phyloP scores from a whole-genome alignment of 2,113 vertebrate species.

The Heteronetta atricapilla region DNA sequence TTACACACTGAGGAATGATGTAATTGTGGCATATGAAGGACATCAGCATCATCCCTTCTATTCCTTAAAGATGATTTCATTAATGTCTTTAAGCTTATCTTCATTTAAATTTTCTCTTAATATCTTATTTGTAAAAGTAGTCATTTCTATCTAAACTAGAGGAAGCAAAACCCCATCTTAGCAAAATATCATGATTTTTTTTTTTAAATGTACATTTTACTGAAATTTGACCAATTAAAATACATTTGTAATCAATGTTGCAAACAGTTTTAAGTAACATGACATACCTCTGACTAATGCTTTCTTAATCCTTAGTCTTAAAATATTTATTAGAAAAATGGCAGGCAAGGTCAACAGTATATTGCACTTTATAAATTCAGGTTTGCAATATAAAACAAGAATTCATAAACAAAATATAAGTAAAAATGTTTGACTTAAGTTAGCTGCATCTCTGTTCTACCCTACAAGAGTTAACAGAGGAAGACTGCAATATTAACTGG shows the following conservation, averaged over 20 bases:
- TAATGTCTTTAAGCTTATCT: not conserved
- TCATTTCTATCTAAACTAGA: not conserved
- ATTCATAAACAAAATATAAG: not conserved
- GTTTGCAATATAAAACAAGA: not conserved
- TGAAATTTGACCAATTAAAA: not conserved
- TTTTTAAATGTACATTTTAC: not conserved
- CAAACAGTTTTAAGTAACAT: not conserved
- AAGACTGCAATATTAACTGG: constrained; percentile 42
- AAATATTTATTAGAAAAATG: not conserved
- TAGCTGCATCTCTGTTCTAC: not conserved
- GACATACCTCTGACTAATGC: not conserved
- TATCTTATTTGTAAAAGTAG: not conserved
- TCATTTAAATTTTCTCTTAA: not conserved
- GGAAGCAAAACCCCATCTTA: not conserved
- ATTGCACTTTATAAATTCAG: not conserved
- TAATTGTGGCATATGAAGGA: not conserved
- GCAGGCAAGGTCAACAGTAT: not conserved
- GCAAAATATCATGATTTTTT: not conserved
- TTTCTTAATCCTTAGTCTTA: not conserved
- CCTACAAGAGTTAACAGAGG: constrained; percentile 7
- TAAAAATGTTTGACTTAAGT: constrained; percentile 7
- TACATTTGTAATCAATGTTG: not conserved
- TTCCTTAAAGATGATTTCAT: not conserved
- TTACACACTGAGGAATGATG: not conserved
- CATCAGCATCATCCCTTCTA: not conserved